Evolutionary conservation across 2,888 invertebrate genomes (phyloP).

Genomic region (Eristalinus aeneus): DNA sequence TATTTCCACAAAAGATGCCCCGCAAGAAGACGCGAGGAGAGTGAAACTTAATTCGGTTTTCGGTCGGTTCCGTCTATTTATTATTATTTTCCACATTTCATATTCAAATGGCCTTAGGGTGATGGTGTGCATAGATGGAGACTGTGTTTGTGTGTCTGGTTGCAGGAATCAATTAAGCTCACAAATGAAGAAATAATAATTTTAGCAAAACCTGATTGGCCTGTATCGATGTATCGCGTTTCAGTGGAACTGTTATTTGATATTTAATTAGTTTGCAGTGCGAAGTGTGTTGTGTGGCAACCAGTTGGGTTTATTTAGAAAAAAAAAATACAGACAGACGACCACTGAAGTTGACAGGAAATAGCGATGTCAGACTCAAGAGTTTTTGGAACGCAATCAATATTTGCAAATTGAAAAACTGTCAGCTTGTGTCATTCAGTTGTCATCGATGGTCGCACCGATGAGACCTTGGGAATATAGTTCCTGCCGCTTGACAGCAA

Average conservation of each 20-base stretch:
- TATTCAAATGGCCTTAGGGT: constrained; percentile 11
- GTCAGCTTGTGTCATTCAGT: background rate
- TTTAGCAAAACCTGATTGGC: constrained; percentile 10
- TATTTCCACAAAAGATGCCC: background rate
- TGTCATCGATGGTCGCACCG: background rate
- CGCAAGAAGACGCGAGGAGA: background rate
- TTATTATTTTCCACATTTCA: background rate
- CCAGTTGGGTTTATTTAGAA: background rate
- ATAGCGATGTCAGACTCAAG: background rate
- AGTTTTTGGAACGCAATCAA: background rate
- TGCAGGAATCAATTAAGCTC: constrained; percentile 15
- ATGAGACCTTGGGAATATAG: background rate
- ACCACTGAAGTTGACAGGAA: background rate
- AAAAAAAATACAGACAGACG: background rate
- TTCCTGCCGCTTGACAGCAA: background rate
- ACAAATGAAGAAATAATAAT: constrained; percentile 4
- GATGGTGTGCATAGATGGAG: background rate
- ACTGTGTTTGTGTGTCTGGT: background rate
- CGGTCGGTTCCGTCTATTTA: background rate
- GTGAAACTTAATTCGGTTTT: background rate
- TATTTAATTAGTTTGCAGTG: background rate
- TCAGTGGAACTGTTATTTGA: background rate
- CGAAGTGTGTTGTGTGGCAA: background rate
- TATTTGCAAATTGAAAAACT: background rate
- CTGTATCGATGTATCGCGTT: background rate